Evolutionary conservation across 2,797 vertebrate species (phyloP), one percentile per base, ranked within the genome.

Genomic region (Brachyalestes nurse): DNA sequence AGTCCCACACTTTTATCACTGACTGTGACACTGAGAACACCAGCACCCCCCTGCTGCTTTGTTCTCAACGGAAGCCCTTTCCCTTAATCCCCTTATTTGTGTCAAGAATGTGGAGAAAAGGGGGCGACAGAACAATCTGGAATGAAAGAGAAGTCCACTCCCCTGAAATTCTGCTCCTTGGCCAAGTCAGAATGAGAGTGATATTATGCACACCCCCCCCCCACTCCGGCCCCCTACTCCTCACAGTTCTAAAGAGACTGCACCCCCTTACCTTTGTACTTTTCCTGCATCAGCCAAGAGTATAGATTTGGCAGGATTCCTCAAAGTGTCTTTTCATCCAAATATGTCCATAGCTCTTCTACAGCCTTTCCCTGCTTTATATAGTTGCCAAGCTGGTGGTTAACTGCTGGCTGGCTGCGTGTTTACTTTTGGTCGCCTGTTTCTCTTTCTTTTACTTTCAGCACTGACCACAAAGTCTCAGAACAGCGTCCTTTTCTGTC

Each of bases 41-140:
- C 81, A n/a, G 82, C 79, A 84, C 93, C 91, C 90, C 90, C 77
- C 2, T 79, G 78, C 83, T 88, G 93, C 89, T 95, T 96, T 96
- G 95, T 96, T 92, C 87, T 6, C 78, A 84, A 38, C 89, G 93
- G 93, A 93, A 92, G 95, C 92, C 90, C 72, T 91, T 91, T 85
- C 38, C 92, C 92, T 93, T 96, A 96, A 96, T 96, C 96, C 95
- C 93, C 89, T 95, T 92, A 96, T 95, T 95, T 92, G 93, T 94
- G 95, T 95, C 95, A 93, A 91, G 92, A 91, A 78, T 67, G 88
- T 90, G 93, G 93, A 95, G 93, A 73, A 82, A 82, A 77, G 40
- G 45, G 49, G 93, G 91, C 90, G 90, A 92, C 58, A 42, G 91
- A 85, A 88, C 89, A 91, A 88, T 86, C 79, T 73, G 65, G 34